These are phyloP conservation scores for Calycopis cecrops DNA, from an alignment of 1,140 invertebrate genomes.

Conservation along the genomic window DNA sequence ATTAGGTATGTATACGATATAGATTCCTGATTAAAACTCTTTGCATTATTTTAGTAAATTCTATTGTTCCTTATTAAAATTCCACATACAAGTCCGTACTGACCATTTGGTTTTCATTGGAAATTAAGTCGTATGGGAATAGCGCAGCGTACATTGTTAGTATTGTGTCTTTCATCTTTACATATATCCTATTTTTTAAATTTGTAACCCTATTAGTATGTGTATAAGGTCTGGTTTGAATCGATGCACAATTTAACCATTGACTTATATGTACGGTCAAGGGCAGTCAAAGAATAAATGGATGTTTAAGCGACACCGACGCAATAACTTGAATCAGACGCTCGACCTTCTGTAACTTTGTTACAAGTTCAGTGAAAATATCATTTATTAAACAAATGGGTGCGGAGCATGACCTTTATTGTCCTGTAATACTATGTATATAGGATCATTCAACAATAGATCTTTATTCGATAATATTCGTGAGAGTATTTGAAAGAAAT, in stretches of 20 bases:
- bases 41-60: too few relatives aligned
- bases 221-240: not conserved
- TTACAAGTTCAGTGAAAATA: too few relatives aligned
- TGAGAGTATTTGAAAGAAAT: too few relatives aligned
- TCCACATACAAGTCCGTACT: not conserved
- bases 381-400: too few relatives aligned
- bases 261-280: constrained; percentile 6
- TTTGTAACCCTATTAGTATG: not conserved
- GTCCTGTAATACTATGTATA: too few relatives aligned
- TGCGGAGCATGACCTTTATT: too few relatives aligned
- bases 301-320: constrained; percentile 5
- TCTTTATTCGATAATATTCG: too few relatives aligned
- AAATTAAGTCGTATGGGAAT: not conserved
- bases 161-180: not conserved
- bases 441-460: too few relatives aligned
- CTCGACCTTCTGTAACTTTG: not conserved
- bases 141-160: not conserved
- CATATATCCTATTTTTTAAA: not conserved
- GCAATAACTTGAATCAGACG: constrained; percentile 1
- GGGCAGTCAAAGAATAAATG: constrained; percentile 5
- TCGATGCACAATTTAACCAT: not conserved
- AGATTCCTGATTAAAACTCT: too few relatives aligned
- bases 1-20: too few relatives aligned
- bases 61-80: not conserved
- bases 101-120: constrained; percentile 1